Evolutionary conservation across 2,797 vertebrate species (phyloP).

Genomic region (Sebastes elongatus): DNA sequence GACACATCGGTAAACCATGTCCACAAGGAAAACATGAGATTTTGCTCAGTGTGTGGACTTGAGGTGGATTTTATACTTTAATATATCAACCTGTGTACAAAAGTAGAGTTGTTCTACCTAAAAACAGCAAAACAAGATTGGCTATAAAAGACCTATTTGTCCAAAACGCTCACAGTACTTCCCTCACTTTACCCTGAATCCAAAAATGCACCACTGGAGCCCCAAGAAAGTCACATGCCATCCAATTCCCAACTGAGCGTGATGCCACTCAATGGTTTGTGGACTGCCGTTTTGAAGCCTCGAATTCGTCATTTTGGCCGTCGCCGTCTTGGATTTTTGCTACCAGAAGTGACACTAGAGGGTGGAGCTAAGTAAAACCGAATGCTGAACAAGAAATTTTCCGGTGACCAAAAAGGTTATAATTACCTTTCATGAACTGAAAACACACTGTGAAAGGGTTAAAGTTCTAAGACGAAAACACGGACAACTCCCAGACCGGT

Average conservation of each 20-base stretch:
- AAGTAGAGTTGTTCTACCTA: background rate
- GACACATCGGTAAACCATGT: conserved; percentile 11
- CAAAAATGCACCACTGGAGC: background rate
- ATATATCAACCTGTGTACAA: background rate
- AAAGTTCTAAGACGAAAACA: too few species aligned
- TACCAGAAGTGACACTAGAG: too few species aligned
- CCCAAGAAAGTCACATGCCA: background rate
- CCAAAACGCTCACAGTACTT: background rate
- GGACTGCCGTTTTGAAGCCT: too few species aligned
- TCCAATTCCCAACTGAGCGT: background rate
- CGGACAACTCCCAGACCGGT: too few species aligned
- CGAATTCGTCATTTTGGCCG: too few species aligned
- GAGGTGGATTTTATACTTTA: background rate
- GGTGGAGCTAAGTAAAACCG: fast-evolving
- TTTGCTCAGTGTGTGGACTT: background rate
- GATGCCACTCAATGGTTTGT: too few species aligned
- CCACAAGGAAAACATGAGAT: background rate
- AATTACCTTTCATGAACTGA: too few species aligned
- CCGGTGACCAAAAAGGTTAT: too few species aligned
- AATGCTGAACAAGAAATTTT: too few species aligned
- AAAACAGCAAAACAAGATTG: background rate
- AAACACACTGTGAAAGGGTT: too few species aligned
- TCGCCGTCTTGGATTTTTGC: too few species aligned
- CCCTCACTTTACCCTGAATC: background rate
- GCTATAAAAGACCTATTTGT: background rate